Evolutionary conservation across 2,113 vertebrate species (phyloP).

Genomic region (Scophthalmus maximus): DNA sequence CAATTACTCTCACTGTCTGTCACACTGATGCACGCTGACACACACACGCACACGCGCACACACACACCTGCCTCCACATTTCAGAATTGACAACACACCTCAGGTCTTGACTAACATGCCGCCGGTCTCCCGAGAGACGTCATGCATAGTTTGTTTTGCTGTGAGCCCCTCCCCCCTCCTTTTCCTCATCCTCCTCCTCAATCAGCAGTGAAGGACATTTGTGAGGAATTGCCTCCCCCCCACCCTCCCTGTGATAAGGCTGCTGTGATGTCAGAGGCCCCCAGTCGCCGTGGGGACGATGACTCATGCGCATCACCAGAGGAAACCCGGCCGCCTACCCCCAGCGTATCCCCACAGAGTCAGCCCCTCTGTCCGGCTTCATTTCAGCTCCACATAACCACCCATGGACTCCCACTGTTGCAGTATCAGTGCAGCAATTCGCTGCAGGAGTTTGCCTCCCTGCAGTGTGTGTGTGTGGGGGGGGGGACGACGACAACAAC

Average conservation of each 20-base stretch:
- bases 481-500: constrained; percentile 25
- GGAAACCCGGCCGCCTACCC: constrained; percentile 10
- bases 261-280: constrained; percentile 66
- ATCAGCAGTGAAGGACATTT: constrained; percentile 53
- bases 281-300: constrained; percentile 51
- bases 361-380: constrained; percentile 33
- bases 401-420: constrained; percentile 24
- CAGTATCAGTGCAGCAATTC: constrained; percentile 45
- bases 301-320: constrained; percentile 69
- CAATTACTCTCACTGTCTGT: constrained; percentile 38
- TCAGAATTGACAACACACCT: constrained; percentile 32
- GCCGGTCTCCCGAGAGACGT: constrained; percentile 4
- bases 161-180: background rate
- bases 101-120: constrained; percentile 31
- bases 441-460: constrained; percentile 34
- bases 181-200: constrained; percentile 3
- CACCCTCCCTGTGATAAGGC: constrained; percentile 46
- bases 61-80: constrained; percentile 33
- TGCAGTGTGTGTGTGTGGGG: background rate
- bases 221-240: constrained; percentile 49
- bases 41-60: constrained; percentile 27
- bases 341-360: constrained; percentile 17
- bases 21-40: constrained; percentile 22
- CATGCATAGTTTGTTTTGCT: constrained; percentile 31
- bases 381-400: constrained; percentile 35